These are phyloP conservation scores for Scaptodrosophila latifasciaeformis DNA, from an alignment of 2,888 invertebrate species.

Conservation along the genomic window DNA sequence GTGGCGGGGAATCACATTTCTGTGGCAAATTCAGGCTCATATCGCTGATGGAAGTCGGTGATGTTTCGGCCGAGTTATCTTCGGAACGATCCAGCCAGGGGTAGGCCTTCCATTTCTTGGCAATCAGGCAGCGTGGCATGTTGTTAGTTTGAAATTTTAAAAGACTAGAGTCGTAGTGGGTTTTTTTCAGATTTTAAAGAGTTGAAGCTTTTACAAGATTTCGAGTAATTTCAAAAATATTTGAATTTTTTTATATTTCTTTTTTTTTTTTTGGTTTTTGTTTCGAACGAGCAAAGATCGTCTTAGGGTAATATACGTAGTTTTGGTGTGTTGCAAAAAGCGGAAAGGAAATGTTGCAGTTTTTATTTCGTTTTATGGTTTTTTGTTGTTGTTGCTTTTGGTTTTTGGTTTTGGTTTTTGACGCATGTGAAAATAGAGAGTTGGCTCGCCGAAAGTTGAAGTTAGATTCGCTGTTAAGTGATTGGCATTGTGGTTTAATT, in stretches of 20 bases:
- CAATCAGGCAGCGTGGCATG: slow-evolving; percentile 97
- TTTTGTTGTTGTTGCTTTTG: slow-evolving; percentile 6
- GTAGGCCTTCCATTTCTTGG: slow-evolving; percentile 95
- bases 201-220: not conserved
- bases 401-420: slow-evolving; percentile 13
- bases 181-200: not conserved
- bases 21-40: slow-evolving; percentile 29
- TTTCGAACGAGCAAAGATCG: slow-evolving; percentile 65
- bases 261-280: slow-evolving; percentile 40
- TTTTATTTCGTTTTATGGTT: slow-evolving; percentile 42
- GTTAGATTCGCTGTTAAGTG: slow-evolving; percentile 36
- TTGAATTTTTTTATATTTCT: too few species aligned
- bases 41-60: slow-evolving; percentile 32
- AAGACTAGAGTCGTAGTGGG: slow-evolving; percentile 24
- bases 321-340: slow-evolving; percentile 54
- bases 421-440: slow-evolving; percentile 54
- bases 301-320: slow-evolving; percentile 36
- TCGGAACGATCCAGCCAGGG: slow-evolving; percentile 83
- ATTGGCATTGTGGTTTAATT: slow-evolving; percentile 41
- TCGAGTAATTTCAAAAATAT: not conserved
- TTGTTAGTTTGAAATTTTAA: slow-evolving; percentile 71
- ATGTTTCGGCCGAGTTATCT: slow-evolving; percentile 51
- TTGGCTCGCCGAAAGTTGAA: slow-evolving; percentile 62
- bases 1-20: too few species aligned
- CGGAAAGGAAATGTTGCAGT: slow-evolving; percentile 62